phyloP scores from a whole-genome alignment of 2,113 vertebrate genomes.

The Galbula dea region DNA sequence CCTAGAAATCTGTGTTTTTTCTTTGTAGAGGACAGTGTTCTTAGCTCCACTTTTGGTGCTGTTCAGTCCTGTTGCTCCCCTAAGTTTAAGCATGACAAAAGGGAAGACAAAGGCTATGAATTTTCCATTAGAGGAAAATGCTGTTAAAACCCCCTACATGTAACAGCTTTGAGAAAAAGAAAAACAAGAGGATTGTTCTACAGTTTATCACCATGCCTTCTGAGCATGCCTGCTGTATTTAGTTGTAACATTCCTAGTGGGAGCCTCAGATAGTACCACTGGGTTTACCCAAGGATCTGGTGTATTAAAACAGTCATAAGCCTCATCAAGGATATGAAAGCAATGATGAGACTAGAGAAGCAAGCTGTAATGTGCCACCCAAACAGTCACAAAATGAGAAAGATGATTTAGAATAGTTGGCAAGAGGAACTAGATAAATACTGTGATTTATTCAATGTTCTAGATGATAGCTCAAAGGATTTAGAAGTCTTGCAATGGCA shows the following conservation, averaged over 20 bases:
- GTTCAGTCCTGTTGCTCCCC: background rate
- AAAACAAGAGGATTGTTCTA: background rate
- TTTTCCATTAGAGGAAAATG: background rate
- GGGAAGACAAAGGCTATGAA: background rate
- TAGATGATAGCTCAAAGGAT: background rate
- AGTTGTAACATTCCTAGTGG: conserved; percentile 17
- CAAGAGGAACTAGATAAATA: background rate
- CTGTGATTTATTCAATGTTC: background rate
- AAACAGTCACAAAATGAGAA: background rate
- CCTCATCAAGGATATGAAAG: conserved; percentile 21
- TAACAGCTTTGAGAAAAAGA: background rate
- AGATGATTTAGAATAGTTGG: conserved; percentile 11
- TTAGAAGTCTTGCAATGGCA: background rate
- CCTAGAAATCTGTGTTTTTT: conserved; percentile 33
- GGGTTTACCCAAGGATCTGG: conserved; percentile 29
- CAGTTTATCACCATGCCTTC: background rate
- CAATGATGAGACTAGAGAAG: conserved; percentile 17
- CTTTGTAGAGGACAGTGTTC: conserved; percentile 7
- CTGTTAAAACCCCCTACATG: background rate
- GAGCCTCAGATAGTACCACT: conserved; percentile 11
- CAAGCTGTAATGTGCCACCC: conserved; percentile 39
- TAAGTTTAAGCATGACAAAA: conserved; percentile 20
- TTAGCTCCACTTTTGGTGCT: conserved; percentile 8
- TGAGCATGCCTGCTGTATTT: conserved; percentile 20
- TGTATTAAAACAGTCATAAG: conserved; percentile 38